Conservation (phyloP, 2,888 invertebrate species). For the Drosophila acutilabella region DNA sequence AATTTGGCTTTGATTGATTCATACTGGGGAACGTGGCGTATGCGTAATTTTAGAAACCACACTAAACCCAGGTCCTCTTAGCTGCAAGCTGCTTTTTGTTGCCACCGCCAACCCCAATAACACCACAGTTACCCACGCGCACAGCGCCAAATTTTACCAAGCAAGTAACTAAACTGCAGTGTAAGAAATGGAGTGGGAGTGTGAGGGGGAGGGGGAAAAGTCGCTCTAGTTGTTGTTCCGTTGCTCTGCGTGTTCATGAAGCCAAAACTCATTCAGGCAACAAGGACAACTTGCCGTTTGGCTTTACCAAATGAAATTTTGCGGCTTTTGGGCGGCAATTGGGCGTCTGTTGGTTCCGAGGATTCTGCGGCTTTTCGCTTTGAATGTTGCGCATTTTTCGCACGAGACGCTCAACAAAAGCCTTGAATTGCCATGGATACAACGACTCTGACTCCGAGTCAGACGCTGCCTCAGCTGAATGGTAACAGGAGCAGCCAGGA, state of each 20-base stretch:
- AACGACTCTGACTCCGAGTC: background rate
- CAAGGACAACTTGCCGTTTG: conserved; percentile 59
- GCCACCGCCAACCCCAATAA: conserved; percentile 9
- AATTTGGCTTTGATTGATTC: conserved; percentile 42
- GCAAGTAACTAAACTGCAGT: conserved; percentile 27
- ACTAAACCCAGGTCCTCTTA: conserved; percentile 17
- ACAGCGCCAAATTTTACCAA: conserved; percentile 29
- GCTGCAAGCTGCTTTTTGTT: conserved; percentile 30
- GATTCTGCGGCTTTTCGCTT: conserved; percentile 53
- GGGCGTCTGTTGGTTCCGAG: conserved; percentile 12
- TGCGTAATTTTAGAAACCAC: conserved; percentile 43
- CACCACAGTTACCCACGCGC: conserved; percentile 1
- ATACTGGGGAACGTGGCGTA: conserved; percentile 29
- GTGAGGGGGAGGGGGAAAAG: background rate
- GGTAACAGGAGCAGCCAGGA: conserved; percentile 13
- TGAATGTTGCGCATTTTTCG: conserved; percentile 49
- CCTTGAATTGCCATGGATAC: conserved; percentile 33
- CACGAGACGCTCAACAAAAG: conserved; percentile 34
- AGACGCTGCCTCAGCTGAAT: conserved; percentile 2
- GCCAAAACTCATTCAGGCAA: conserved; percentile 38
- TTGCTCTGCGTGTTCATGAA: conserved; percentile 26
- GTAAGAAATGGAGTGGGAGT: background rate
- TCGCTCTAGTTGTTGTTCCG: background rate
- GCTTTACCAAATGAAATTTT: conserved; percentile 66
- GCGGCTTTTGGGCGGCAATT: conserved; percentile 58